Evolutionary conservation across 2,888 invertebrate species (phyloP), one percentile per base, ranked within the genome.

Genomic region (Atethmia centrago): DNA sequence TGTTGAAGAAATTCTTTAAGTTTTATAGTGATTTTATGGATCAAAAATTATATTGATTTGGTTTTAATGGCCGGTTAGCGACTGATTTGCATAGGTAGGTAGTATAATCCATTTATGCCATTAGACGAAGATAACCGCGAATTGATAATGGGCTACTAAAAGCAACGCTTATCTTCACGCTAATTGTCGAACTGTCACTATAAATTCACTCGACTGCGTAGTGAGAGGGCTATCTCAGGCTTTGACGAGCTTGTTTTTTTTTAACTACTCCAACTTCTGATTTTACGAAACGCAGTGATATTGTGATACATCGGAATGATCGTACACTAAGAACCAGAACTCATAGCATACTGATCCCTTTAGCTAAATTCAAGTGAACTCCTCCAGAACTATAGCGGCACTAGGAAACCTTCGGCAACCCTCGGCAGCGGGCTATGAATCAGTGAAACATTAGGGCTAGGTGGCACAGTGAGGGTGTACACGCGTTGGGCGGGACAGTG

Each of bases 401-500:
- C 8, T 53, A n/a, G 36, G 25, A 1, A 25, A 10, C n/a, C 36
- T 64, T 77, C 59, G 40, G 14, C 42, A 58, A 49, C 14, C 25
- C 19, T 72, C 83, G 73, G 65, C 28, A 49, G 19, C 21, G 19
- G 53, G 63, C 80, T 59, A 47, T 83, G 74, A 79, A 81, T 74
- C 83, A 55, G 80, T n/a, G 63, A 51, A 55, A 58, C 58, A 42
- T 65, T 80, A 74, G 66, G 70, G 69, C 19, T 66, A 79, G 78
- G 73, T 83, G 72, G 40, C 64, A n/a, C 19, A 25, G 64, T 19
- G 25, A 62, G 77, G 55, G 56, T 31, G 47, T 21, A 66, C 79
- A 63, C 58, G 83, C 80, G 55, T 25, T 31, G 67, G 79, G 78
- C 83, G 79, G 83, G 59, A 68, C 64, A 68, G 53, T 79, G 77